Evolutionary conservation across 2,888 invertebrate genomes (phyloP), one percentile per base, ranked within the genome.

Genomic region (Drosophila parthenogenetica): DNA sequence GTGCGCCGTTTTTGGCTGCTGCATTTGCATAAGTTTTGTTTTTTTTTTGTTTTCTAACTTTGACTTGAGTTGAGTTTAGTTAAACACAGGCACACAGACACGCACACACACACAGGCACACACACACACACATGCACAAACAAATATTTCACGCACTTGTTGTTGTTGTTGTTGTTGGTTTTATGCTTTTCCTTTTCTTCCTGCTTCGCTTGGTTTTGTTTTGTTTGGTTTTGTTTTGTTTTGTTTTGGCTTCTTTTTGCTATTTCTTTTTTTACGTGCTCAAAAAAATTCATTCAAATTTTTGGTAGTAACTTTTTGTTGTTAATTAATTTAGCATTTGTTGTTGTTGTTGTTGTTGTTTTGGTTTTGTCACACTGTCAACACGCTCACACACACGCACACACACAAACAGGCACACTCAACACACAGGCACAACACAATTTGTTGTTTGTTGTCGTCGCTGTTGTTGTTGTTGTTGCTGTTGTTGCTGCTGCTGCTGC

Each of bases 261-360:
- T 22, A 63, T 46, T 70, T 59, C 16, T 45, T 67, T 61, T 61
- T 80, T 74, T 85, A 85, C 81, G 81, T 81, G 81, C 81, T 72
- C 85, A 81, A 81, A 81, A 81, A 81, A 81, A 81, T 85, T 39
- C 83, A 69, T 73, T 37, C 35, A 35, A 35, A 69, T 68, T 59
- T 49, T 73, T 19, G 14, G 11, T 35, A 29, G 8, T 43, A 17
- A 14, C 35, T 11, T 50, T 42, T 29, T 14, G 48, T 16, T 35
- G 49, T 32, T 46, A 25, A 42, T 45, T 54, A 14, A 54, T 50
- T 5, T 37, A 22, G 54, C 54, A 22, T 43, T 29, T 50, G 37
- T 8, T 49, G n/a, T n/a, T n/a, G n/a, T n/a, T n/a, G n/a, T 42
- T 40, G 42, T 39, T 50, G 51, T 51, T n/a, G 35, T 37, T 45